Base-by-base conservation (phyloP, 2,113 vertebrate genomes). In the Bambusicola thoracicus region DNA sequence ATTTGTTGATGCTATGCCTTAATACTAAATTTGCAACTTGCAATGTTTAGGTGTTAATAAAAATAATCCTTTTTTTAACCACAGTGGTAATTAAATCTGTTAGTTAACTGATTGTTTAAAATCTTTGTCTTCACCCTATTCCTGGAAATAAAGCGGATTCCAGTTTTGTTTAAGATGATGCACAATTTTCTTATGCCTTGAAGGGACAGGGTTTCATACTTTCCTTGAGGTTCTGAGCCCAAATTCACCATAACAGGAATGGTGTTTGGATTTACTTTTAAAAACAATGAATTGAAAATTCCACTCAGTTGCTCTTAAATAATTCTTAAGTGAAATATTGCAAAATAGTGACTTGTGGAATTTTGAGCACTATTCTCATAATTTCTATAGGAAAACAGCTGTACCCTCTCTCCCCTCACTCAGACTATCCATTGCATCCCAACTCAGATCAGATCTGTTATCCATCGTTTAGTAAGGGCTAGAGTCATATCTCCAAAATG, bases 21-120 rank as follows among this genome's bases (percentile, higher is more conserved):
- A 58, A 14, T 8, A 69, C 30, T 85, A 81, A 78, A 65, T 89
- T 38, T 89, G 91, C 55, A 74, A 67, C 51, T 30, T 0, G 0
- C 19, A 62, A 36, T 74, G 30, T 65, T 82, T 44, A 51, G 77
- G 27, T 20, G 43, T 73, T 21, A 61, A 25, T 43, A 65, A 11
- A 38, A 80, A 69, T 62, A 87, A 70, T 74, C 11, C 3, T 46
- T 46, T 53, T 49, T 81, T 75, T 48, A 87, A 80, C 25, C 17
- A 36, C 66, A 34, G n/a, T 38, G 41, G 25, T 89, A 85, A 91
- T 87, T 87, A 82, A 87, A 66, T 66, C 44, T 30, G 49, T 46
- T 66, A 76, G 84, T 89, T 89, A 81, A 76, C 88, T 41, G 40
- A 65, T 87, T 78, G 62, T 20, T 84, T 87, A 29, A 66, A 76